phyloP scores from a whole-genome alignment of 2,113 vertebrate genomes.

The Pseudorectes ferrugineus region DNA sequence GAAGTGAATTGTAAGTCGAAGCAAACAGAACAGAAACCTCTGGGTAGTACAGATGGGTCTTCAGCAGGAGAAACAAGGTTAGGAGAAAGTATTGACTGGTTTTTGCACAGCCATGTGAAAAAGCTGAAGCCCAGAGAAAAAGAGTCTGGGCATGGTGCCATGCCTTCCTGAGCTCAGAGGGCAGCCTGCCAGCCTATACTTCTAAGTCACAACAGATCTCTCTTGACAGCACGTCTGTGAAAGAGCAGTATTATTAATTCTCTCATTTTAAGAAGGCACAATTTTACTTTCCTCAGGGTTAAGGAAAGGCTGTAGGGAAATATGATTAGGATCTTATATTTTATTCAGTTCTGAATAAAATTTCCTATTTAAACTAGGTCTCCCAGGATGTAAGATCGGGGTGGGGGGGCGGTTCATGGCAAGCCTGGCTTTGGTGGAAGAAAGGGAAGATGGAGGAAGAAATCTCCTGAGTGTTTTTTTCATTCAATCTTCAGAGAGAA shows the following conservation, averaged over 20 bases:
- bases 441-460: not conserved
- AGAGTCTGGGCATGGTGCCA: conserved; percentile 35
- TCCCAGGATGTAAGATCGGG: not conserved
- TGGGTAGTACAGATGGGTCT: not conserved
- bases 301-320: not conserved
- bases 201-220: not conserved
- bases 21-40: not conserved
- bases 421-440: not conserved
- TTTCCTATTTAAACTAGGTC: not conserved
- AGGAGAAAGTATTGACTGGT: not conserved
- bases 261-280: not conserved
- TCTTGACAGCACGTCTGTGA: not conserved
- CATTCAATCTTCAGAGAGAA: not conserved
- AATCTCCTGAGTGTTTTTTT: not conserved
- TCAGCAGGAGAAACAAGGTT: not conserved
- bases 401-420: not conserved
- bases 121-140: not conserved
- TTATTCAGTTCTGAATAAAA: conserved; percentile 13
- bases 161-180: not conserved
- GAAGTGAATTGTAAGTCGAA: not conserved
- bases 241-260: not conserved
- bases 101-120: conserved; percentile 14
- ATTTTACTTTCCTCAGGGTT: not conserved
- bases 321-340: not conserved
- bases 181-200: conserved; percentile 36